Base-by-base conservation (phyloP, 92 coral and sea anemone genomes). In the Parazoanthus swiftii region DNA sequence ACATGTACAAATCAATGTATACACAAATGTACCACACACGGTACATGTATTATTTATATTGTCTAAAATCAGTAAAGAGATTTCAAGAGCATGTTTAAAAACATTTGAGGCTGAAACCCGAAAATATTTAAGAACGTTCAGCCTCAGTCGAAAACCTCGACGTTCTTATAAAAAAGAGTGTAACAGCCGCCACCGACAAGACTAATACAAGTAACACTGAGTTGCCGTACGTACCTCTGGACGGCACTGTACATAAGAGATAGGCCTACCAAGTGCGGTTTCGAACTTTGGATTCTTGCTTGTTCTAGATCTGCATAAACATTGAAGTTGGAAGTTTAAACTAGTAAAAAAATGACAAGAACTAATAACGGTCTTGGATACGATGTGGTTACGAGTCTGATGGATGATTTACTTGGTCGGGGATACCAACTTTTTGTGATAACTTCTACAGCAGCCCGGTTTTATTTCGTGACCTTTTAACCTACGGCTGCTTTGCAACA, bases 191-290 rank as follows among this genome's bases (percentile, higher is more conserved):
- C 33, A 29, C 33, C 33, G 33, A 29, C 33, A 29, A 29, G 33
- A 29, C 33, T 29, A 29, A 29, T 29, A 29, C 33, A 29, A 29
- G 33, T 29, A 29, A 29, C 33, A 29, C 33, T 29, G 33, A 29
- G 33, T 29, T 29, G 33, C 33, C 33, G 33, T 29, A 29, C 33
- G 33, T 29, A 29, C 33, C 33, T 29, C 33, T 29, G 33, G 33
- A 29, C 33, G 33, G 33, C 33, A 29, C 33, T 29, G 65, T 91
- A 81, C 63, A 66, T 71, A 66, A 72, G 84, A 79, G 86, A 85
- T 70, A 91, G 85, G 48, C 89, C 88, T 26, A 67, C 84, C 3
- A 35, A 90, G 68, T 88, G 89, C 79, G 93, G 91, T 81, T 91
- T 91, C 79, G 88, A 91, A 72, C 85, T 88, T 79, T 88, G 82